Evolutionary conservation across 2,888 invertebrate genomes (phyloP), one percentile per base, ranked within the genome.

Genomic region (Chrysolina oricalcia): DNA sequence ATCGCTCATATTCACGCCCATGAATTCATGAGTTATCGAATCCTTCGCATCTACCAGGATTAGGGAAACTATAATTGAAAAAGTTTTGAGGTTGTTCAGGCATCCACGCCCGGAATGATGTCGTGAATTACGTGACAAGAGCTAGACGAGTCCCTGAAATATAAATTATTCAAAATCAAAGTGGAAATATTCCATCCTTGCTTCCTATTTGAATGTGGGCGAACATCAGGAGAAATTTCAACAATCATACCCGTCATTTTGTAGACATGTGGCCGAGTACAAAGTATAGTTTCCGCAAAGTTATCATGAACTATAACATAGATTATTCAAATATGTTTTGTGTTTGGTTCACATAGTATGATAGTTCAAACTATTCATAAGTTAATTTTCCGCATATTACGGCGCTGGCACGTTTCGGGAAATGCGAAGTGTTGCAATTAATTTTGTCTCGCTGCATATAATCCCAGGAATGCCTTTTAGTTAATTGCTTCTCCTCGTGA

Each of bases 281-380:
- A 17, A 2, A 15, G 48, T 17, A 8, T 48, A 48, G 17, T 48
- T 48, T 10, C 48, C n/a, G 17, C 48, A 35, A 35, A 35, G 35
- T 6, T 35, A 35, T 48, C 10, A 9, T 53, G 15, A 21, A 21
- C 21, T 21, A 19, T 53, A 21, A 21, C 21, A 13, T 21, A 11
- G 21, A 53, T 21, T 53, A 53, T 53, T 53, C 53, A 53, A 53
- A 53, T 23, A 53, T 23, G 53, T 53, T 53, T 21, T 53, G 53
- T 53, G 9, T 53, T 67, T 35, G 19, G 17, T 50, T 67, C 11
- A 40, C 17, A 35, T 27, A 21, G 40, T 19, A 35, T 50, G 72
- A 62, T 59, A 67, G 50, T 59, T 72, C 48, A 48, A 72, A 72
- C 72, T 72, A 72, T 67, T 72, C 40, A 72, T 72, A 48, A 66